Evolutionary conservation across 2,797 vertebrate species (phyloP), one percentile per base, ranked within the genome.

Genomic region (Avahi laniger): DNA sequence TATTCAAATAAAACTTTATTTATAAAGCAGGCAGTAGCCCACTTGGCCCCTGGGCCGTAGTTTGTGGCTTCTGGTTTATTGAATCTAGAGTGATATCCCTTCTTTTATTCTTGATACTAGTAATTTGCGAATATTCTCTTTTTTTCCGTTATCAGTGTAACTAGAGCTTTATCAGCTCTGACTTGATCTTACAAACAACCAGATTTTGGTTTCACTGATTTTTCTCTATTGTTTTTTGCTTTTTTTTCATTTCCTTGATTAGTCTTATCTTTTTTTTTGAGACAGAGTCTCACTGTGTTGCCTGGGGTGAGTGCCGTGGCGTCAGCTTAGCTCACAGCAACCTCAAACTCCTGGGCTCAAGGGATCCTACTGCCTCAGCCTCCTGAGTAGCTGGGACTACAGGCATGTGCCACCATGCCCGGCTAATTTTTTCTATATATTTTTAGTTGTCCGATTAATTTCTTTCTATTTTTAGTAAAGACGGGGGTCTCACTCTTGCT

Each of bases 1-100:
- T 91, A 48, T 93, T 93, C 35, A 35, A 57, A 4, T 92, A 57
- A 59, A 92, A 91, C 24, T 94, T 89, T 65, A 91, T 90, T 63
- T 89, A 76, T 6, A 82, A 20, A 90, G 67, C 38, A 85, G 22
- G 15, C 59, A 94, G 73, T 43, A 48, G 43, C 15, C 41, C 11
- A 67, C 26, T 85, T 57, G 83, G 43, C 72, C 59, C 22, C 17
- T 48, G 7, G n/a, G 50, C 61, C 48, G 57, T 73, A 33, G 35
- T 88, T 69, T 83, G 41, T 15, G 24, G 6, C 26, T 43, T 22
- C 17, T 84, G 30, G 12, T 73, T 88, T 88, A 63, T 52, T 75
- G 35, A 80, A 46, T 73, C 43, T 80, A 50, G 54, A 90, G 57
- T 92, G n/a, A 43, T 72, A 41, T 61, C 15, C 7, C n/a, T 83